A percentile compares a stretch with the other conserved stretches of the same genome.
Evolutionary conservation across 2,888 invertebrate genomes (phyloP).

Genomic region (Agrochola lota): DNA sequence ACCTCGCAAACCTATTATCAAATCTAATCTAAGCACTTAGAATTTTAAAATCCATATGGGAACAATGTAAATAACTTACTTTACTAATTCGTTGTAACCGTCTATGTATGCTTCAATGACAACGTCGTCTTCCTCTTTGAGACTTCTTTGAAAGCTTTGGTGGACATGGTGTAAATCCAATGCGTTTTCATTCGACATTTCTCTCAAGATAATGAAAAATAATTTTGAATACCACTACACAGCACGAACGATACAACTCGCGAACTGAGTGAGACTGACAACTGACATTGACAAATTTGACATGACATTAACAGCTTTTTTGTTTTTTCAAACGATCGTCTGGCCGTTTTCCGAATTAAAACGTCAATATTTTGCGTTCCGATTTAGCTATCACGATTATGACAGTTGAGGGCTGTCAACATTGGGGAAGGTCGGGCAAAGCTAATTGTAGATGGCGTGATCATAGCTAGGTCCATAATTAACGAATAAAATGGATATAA

Average conservation of each 20-base stretch:
- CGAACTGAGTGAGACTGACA: constrained; percentile 24
- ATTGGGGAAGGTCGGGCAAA: no score
- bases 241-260: constrained; percentile 36
- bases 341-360: no score
- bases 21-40: constrained; percentile 51
- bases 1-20: constrained; percentile 36
- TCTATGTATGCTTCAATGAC: constrained; percentile 93
- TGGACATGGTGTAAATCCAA: constrained; percentile 87
- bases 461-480: no score
- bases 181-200: constrained; percentile 87
- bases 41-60: constrained; percentile 74
- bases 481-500: no score
- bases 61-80: constrained; percentile 89
- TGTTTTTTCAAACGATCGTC: neutral
- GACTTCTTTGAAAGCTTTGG: constrained; percentile 92
- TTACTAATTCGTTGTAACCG: constrained; percentile 95
- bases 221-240: constrained; percentile 27
- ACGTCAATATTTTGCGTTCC: no score
- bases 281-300: constrained; percentile 33
- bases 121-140: constrained; percentile 93
- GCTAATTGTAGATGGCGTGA: no score
- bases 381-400: no score
- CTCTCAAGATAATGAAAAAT: constrained; percentile 65
- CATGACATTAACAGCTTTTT: constrained; percentile 22
- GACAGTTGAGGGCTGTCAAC: no score